These are phyloP conservation scores for Oegoconia quadripuncta DNA, from an alignment of 2,888 invertebrate genomes.

Conservation along the genomic window DNA sequence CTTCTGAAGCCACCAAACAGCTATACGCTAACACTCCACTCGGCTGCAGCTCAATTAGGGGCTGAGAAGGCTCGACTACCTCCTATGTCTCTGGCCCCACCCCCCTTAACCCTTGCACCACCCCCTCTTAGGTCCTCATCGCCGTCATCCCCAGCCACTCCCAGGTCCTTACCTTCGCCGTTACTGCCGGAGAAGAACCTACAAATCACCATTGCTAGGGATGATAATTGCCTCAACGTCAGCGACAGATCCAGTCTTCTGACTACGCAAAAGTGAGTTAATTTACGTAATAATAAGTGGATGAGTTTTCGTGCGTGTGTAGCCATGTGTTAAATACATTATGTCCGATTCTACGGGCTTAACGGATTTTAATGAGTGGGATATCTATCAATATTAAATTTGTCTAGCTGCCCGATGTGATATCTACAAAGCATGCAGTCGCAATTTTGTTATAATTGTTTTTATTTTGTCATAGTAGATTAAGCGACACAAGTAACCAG, in stretches of 20 bases:
- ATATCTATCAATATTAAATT: too few species aligned
- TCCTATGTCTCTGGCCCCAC: conserved; percentile 58
- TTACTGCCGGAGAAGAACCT: conserved; percentile 63
- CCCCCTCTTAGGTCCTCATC: conserved; percentile 49
- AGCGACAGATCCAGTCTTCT: conserved; percentile 70
- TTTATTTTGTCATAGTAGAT: too few species aligned
- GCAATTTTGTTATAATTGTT: too few species aligned
- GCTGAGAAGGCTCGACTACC: conserved; percentile 68
- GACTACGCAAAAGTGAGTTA: conserved; percentile 69
- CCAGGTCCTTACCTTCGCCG: conserved; percentile 58
- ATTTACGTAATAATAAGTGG: neutral
- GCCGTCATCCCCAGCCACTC: conserved; percentile 54
- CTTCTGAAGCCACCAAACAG: conserved; percentile 84
- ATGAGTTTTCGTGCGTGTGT: too few species aligned
- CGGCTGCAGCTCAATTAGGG: conserved; percentile 57
- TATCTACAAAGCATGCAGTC: too few species aligned
- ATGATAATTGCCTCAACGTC: conserved; percentile 62
- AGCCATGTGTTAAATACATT: too few species aligned
- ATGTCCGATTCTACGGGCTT: too few species aligned
- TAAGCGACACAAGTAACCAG: too few species aligned
- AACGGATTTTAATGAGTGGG: too few species aligned
- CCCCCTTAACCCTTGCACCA: conserved; percentile 44
- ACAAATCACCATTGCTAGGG: conserved; percentile 60
- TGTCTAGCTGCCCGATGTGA: too few species aligned
- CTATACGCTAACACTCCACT: conserved; percentile 69